Evolutionary conservation across 2,797 vertebrate species (phyloP), one percentile per base, ranked within the genome.

Genomic region (Acanthiza pusilla): DNA sequence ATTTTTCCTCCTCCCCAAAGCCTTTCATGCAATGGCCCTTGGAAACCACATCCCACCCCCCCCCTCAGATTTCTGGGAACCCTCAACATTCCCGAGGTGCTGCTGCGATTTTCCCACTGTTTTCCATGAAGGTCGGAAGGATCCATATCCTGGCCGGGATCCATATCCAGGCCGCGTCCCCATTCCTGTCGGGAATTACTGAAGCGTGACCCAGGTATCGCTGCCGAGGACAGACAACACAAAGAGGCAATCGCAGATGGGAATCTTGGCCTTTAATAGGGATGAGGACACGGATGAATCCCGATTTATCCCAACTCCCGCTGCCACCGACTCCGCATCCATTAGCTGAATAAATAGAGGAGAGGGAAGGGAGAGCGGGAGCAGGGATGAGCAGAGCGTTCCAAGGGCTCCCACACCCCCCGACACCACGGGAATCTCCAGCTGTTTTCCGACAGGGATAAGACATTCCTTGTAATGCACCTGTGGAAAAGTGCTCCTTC

Each of bases 231-330:
- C 68, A 92, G 91, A 80, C 94, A 96, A 80, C 94, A 96, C 92
- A 89, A 82, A 93, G 81, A 96, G 80, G 74, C 77, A 48, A 85
- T 91, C 34, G 2, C 72, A 94, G 91, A 95, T 95, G 92, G 77
- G 88, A 91, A 96, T 96, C 93, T 94, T 32, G 14, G 79, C 38
- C 73, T 97, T 96, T 94, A 95, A 94, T 94, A 65, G 84, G 55
- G 91, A 85, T 32, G 58, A 43, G 5, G 13, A 47, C 67, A 53
- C 20, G 45, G 2, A 38, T 10, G 55, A 55, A 80, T 87, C 87
- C 82, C 68, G 30, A 67, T 92, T 92, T 27, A 47, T 65, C 78
- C 82, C 66, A 3, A 61, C 80, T 55, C 20, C 38, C 19, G 34
- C 67, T 26, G 84, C 83, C 72, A 20, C 50, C 1, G 43, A 40